A percentile compares a stretch with the other conserved stretches of the same genome.
Conservation (phyloP, 2,888 invertebrate species). For the Augiades crinisus region DNA sequence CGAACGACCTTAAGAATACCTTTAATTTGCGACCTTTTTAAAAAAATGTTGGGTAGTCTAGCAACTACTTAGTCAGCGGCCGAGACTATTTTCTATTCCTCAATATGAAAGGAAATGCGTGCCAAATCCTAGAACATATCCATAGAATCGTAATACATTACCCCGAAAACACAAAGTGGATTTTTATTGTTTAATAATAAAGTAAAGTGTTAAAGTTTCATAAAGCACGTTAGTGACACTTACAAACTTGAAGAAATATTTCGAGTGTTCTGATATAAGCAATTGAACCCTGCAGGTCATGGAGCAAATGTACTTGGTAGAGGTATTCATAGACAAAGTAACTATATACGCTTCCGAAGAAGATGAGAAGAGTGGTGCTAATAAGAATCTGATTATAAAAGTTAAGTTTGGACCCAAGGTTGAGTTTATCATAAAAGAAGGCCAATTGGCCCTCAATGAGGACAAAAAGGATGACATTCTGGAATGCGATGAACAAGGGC, state of each 20-base stretch:
- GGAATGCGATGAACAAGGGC: slow-evolving; percentile 53
- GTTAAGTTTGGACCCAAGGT: slow-evolving; percentile 72
- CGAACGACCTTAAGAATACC: no score
- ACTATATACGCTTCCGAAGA: slow-evolving; percentile 54
- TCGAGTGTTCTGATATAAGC: slow-evolving; percentile 52
- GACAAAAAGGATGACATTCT: slow-evolving; percentile 53
- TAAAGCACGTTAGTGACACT: slow-evolving; percentile 49
- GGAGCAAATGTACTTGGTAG: slow-evolving; percentile 81
- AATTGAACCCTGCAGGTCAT: slow-evolving; percentile 73
- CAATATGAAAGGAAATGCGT: no score
- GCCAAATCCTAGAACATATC: no score
- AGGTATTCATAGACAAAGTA: slow-evolving; percentile 79
- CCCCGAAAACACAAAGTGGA: no score
- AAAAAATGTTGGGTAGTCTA: no score
- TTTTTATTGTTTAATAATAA: no score
- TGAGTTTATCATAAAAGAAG: slow-evolving; percentile 73
- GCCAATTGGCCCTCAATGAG: slow-evolving; percentile 56
- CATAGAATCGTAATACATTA: no score
- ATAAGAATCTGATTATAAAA: slow-evolving; percentile 69
- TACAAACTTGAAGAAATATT: slow-evolving; percentile 11
- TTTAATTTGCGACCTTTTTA: no score
- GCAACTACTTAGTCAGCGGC: no score
- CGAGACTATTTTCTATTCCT: no score
- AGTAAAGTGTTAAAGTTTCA: background rate
- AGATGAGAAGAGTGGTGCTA: slow-evolving; percentile 51